phyloP scores from a whole-genome alignment of 1,140 invertebrate genomes.

The Calycopis cecrops region DNA sequence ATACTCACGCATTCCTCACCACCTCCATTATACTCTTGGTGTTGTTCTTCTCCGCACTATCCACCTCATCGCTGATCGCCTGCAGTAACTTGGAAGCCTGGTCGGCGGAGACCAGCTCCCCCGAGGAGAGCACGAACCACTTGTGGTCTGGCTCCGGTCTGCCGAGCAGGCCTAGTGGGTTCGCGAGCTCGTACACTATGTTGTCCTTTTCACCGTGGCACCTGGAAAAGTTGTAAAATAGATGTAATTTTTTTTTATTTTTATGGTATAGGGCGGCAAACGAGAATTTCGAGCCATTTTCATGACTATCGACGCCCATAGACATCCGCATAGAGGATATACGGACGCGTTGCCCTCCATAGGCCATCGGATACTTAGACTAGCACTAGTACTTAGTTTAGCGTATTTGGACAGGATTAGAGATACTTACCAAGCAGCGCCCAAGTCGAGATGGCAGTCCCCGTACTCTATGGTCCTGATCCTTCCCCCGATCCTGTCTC shows the following conservation, averaged over 20 bases:
- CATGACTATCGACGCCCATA: no score
- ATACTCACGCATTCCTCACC: constrained; percentile 55
- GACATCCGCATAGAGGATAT: no score
- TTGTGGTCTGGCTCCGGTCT: constrained; percentile 39
- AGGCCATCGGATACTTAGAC: no score
- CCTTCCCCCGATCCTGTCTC: constrained; percentile 82
- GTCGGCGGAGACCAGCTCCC: constrained; percentile 34
- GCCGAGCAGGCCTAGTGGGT: constrained; percentile 74
- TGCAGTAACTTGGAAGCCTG: constrained; percentile 28
- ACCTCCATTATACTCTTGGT: constrained; percentile 42
- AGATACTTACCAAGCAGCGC: constrained; percentile 84
- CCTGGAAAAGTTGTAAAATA: constrained; percentile 42
- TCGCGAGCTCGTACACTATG: constrained; percentile 79
- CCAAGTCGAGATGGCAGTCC: constrained; percentile 82
- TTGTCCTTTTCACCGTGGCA: constrained; percentile 87
- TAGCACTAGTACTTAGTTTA: no score
- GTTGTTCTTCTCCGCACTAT: constrained; percentile 45
- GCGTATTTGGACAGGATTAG: no score
- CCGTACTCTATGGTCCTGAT: constrained; percentile 78
- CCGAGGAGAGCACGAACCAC: constrained; percentile 50
- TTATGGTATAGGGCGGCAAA: no score
- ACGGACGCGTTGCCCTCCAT: no score
- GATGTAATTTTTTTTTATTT: no score
- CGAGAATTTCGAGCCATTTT: no score
- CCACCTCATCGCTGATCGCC: constrained; percentile 41